Base-by-base conservation (phyloP, 2,797 vertebrate genomes). In the Fundulus diaphanus region DNA sequence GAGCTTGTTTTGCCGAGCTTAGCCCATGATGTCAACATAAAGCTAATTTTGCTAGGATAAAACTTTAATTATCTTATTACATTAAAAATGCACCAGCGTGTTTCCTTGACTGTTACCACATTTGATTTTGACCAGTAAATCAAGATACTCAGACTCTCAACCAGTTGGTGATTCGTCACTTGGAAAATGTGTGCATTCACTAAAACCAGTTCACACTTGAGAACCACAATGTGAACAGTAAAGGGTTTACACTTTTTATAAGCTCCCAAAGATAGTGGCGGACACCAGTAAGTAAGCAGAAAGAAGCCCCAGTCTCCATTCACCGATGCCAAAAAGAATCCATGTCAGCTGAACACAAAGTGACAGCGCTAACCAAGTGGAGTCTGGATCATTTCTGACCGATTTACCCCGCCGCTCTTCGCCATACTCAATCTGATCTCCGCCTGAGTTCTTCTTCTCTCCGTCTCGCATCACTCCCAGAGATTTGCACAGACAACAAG, bases 301-400 rank as follows among this genome's bases (percentile, higher is more conserved):
- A 27, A 66, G 48, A 49, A 5, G 16, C 67, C 27, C 22, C 44
- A 42, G 59, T n/a, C 22, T 7, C 76, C 63, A 48, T 31, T 61
- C 69, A 70, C 67, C 74, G 57, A 52, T 35, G 42, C 59, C 61
- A 22, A 74, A 79, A 20, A 40, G 24, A 12, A 74, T 54, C 67
- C 57, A 68, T 42, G 33, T 65, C 71, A 77, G 73, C 51, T 69
- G 65, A 74, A 79, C 63, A n/a, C 56, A 68, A 67, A 16, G 70
- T 75, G 84, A 85, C 81, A 79, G 57, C 57, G n/a, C 74, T 69
- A 72, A 79, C 74, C 79, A 82, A 77, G 44, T 29, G 20, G 69
- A 76, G 76, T 68, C 42, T 7, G n/a, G 70, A 82, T 84, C 4
- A 63, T 70, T 72, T 69, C 68, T 77, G 75, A 84, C 70, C 59